Evolutionary conservation across 2,113 vertebrate species (phyloP).

Genomic region (Odocoileus virginianus): DNA sequence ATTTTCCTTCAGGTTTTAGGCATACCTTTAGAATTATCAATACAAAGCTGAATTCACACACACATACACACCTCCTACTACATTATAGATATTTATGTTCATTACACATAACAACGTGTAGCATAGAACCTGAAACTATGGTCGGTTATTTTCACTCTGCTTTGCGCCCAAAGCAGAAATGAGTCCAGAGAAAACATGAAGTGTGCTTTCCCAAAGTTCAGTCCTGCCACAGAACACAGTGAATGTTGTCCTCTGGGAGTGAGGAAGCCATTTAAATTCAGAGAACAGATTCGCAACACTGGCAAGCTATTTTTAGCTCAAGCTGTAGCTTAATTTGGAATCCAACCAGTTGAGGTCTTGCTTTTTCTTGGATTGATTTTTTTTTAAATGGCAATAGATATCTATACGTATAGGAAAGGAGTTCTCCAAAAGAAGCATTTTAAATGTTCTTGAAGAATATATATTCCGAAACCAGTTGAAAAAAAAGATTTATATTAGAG

Average conservation of each 20-base stretch:
- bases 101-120: background rate
- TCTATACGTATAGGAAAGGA: constrained; percentile 57
- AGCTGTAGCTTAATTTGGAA: constrained; percentile 90
- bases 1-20: background rate
- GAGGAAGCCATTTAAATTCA: constrained; percentile 85
- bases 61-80: background rate
- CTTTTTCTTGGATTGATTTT: constrained; percentile 79
- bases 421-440: constrained; percentile 57
- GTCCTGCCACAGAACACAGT: constrained; percentile 71
- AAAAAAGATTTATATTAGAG: background rate
- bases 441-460: constrained; percentile 35
- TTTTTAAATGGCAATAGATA: constrained; percentile 71
- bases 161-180: constrained; percentile 43
- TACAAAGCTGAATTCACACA: background rate
- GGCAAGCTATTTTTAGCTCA: constrained; percentile 90
- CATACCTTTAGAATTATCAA: background rate
- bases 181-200: constrained; percentile 52
- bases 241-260: constrained; percentile 77
- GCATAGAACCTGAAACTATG: background rate
- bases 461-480: background rate
- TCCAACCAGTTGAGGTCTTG: constrained; percentile 84
- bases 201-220: constrained; percentile 24
- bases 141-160: constrained; percentile 1
- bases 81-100: background rate
- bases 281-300: constrained; percentile 81